phyloP scores from a whole-genome alignment of 2,113 vertebrate genomes.

The Hydropotes inermis region DNA sequence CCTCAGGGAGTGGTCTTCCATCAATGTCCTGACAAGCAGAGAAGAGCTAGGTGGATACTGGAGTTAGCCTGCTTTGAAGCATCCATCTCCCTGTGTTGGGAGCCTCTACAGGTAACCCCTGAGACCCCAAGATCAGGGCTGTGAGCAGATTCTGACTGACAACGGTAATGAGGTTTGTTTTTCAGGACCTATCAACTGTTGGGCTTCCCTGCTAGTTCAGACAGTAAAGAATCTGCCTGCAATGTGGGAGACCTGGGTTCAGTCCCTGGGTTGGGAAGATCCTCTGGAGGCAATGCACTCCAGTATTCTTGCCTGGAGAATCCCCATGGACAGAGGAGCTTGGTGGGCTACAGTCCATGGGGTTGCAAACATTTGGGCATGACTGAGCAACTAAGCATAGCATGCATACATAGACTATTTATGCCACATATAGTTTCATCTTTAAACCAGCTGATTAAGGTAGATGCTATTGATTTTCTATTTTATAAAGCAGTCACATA shows the following conservation, averaged over 20 bases:
- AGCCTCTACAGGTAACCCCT: background rate
- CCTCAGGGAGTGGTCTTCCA: background rate
- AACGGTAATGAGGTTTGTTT: background rate
- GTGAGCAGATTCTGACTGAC: too few relatives aligned
- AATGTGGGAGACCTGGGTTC: background rate
- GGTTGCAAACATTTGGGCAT: accelerated
- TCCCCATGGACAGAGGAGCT: background rate
- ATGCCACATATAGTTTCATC: background rate
- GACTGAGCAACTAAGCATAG: background rate
- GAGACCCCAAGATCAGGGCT: background rate
- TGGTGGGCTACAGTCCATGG: background rate
- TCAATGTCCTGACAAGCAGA: background rate
- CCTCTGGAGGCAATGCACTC: background rate
- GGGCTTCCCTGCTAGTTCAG: background rate
- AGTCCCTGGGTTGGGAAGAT: background rate
- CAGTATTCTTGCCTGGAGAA: background rate
- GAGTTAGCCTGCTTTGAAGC: too few relatives aligned
- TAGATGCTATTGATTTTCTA: background rate
- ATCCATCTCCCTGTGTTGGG: too few relatives aligned
- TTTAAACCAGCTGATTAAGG: background rate
- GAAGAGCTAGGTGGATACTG: background rate
- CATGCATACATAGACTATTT: accelerated
- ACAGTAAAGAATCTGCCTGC: background rate
- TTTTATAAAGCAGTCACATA: background rate
- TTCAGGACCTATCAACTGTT: background rate